Conservation (phyloP, 2,797 vertebrate genomes). For the Danio jaintianensis region DNA sequence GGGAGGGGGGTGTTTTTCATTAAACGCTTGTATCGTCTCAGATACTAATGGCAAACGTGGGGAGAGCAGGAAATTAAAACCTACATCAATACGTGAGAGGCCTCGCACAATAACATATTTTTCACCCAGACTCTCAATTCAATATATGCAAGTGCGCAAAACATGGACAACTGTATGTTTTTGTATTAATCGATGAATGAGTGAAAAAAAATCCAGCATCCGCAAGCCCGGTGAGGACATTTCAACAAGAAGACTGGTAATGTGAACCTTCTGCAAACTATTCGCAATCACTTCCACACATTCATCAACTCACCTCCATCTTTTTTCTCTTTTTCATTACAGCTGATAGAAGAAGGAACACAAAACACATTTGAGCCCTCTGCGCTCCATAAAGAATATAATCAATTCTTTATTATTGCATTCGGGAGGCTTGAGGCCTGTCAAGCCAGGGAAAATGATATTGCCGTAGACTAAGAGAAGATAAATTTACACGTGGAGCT, state of each 20-base stretch:
- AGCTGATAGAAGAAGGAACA: conserved; percentile 72
- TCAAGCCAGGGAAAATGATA: conserved; percentile 77
- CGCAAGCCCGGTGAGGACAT: not conserved
- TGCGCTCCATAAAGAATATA: conserved; percentile 75
- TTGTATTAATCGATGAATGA: conserved; percentile 9
- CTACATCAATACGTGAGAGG: conserved; percentile 70
- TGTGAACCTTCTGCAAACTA: conserved; percentile 29
- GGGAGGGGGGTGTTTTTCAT: conserved; percentile 50
- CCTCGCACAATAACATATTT: conserved; percentile 51
- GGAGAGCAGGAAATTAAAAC: conserved; percentile 74
- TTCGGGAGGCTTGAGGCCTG: conserved; percentile 75
- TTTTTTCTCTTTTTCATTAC: conserved; percentile 72
- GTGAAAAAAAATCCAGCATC: not conserved
- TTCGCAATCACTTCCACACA: conserved; percentile 38
- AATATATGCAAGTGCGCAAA: conserved; percentile 40
- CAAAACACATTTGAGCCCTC: conserved; percentile 74
- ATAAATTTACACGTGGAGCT: conserved; percentile 74
- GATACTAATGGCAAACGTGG: conserved; percentile 58
- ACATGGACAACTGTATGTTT: not conserved
- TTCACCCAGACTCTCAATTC: conserved; percentile 43
- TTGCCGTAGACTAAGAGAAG: conserved; percentile 67
- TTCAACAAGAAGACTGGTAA: conserved; percentile 21
- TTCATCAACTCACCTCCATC: conserved; percentile 56
- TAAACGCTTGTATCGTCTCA: conserved; percentile 53
- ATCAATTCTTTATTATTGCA: conserved; percentile 82